Percentiles rank a stretch among this genome's conserved stretches.
Conservation (phyloP, 1,140 invertebrate genomes). For the Plectrocnemia conspersa region DNA sequence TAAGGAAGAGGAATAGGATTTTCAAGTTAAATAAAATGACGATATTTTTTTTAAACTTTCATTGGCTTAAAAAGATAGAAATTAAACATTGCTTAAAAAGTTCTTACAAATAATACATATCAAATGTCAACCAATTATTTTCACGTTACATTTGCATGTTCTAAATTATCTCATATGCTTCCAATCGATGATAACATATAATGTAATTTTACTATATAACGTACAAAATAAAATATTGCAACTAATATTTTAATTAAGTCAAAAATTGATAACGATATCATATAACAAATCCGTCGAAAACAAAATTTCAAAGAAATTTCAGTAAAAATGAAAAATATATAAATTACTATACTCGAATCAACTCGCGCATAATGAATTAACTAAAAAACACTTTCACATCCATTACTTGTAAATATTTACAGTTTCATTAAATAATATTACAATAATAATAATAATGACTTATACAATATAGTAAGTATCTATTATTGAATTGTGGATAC, state of each 20-base stretch:
- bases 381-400: not conserved
- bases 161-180: slow-evolving; percentile 14
- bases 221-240: slow-evolving; percentile 13
- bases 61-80: slow-evolving; percentile 35
- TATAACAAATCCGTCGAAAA: no score
- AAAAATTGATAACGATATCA: slow-evolving; percentile 21
- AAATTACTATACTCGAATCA: slow-evolving; percentile 1
- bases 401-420: not conserved
- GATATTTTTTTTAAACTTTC: slow-evolving; percentile 30
- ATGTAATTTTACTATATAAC: not conserved
- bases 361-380: not conserved
- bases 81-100: slow-evolving; percentile 34
- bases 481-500: no score
- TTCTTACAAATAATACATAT: slow-evolving; percentile 34
- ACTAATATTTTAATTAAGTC: slow-evolving; percentile 14
- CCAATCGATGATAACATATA: slow-evolving; percentile 12
- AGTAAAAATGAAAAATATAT: slow-evolving; percentile 8
- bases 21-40: slow-evolving; percentile 8
- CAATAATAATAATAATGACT: no score
- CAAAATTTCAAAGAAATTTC: slow-evolving; percentile 11
- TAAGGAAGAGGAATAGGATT: not conserved
- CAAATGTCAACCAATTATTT: slow-evolving; percentile 17
- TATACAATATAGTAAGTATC: no score
- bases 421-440: not conserved
- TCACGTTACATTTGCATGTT: slow-evolving; percentile 27